These are phyloP conservation scores for Bombus vancouverensis DNA, from an alignment of 1,140 invertebrate species.

Conservation along the genomic window DNA sequence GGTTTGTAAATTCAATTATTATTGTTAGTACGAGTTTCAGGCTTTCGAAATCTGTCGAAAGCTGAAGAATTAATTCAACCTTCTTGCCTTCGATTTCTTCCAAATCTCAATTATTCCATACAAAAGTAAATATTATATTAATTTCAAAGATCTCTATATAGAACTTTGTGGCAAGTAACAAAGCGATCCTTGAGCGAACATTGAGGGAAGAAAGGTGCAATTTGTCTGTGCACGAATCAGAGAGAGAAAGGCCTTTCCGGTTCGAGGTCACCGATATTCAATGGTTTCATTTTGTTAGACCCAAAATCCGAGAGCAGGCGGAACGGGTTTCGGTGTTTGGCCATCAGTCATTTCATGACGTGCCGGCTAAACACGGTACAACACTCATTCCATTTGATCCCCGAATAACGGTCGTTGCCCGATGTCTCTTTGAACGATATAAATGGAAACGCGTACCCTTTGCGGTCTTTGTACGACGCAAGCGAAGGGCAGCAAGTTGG, in stretches of 20 bases:
- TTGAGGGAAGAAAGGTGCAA: neutral
- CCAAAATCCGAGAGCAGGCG: neutral
- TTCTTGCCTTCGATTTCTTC: neutral
- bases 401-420: slow-evolving; percentile 30
- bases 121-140: neutral
- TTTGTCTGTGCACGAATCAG: neutral
- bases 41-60: too few relatives aligned
- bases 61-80: neutral
- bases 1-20: too few relatives aligned
- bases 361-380: slow-evolving; percentile 35
- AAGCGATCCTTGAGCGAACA: neutral
- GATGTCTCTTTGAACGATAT: slow-evolving; percentile 48
- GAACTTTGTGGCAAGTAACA: neutral
- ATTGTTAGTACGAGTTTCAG: too few relatives aligned
- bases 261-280: slow-evolving; percentile 4
- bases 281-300: slow-evolving; percentile 12
- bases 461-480: slow-evolving; percentile 40
- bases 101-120: neutral
- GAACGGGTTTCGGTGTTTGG: slow-evolving; percentile 7
- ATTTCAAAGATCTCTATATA: neutral
- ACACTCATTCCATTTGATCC: slow-evolving; percentile 47
- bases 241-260: neutral
- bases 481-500: slow-evolving; percentile 36
- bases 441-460: slow-evolving; percentile 43
- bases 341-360: slow-evolving; percentile 40